These are phyloP conservation scores for Drosophila lacertosa DNA, from an alignment of 1,140 invertebrate species.

Conservation along the genomic window DNA sequence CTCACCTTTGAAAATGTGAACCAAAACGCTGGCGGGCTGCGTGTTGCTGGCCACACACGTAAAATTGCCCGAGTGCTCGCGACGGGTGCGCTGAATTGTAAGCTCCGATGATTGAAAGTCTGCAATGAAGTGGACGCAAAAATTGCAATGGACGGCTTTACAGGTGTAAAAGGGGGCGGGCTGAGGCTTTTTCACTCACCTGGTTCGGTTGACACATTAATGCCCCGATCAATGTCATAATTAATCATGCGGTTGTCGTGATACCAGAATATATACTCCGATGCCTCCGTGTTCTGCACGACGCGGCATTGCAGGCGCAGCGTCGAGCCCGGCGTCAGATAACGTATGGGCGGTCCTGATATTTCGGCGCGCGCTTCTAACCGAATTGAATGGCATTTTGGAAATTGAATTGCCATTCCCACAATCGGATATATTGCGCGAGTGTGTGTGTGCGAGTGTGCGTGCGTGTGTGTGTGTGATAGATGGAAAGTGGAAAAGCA, in stretches of 20 bases:
- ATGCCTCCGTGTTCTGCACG: conserved; percentile 91
- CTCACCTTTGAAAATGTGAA: conserved; percentile 94
- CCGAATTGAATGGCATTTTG: conserved; percentile 64
- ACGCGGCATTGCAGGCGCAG: conserved; percentile 91
- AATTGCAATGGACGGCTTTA: conserved; percentile 31
- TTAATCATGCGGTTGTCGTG: conserved; percentile 95
- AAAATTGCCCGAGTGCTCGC: conserved; percentile 93
- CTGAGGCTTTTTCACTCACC: conserved; percentile 57
- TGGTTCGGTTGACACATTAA: conserved; percentile 90
- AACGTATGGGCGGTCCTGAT: conserved; percentile 92
- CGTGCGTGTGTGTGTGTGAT: neutral
- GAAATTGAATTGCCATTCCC: conserved; percentile 48
- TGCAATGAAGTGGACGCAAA: conserved; percentile 59
- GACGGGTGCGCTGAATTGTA: conserved; percentile 88
- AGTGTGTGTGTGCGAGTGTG: neutral
- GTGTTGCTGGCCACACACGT: conserved; percentile 94
- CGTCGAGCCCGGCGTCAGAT: conserved; percentile 93
- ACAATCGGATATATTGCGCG: conserved; percentile 28
- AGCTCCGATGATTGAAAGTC: conserved; percentile 87
- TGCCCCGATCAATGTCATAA: conserved; percentile 92
- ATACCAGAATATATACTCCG: conserved; percentile 95
- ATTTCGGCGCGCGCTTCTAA: conserved; percentile 94
- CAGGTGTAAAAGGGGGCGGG: neutral
- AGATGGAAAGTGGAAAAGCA: conserved; percentile 10
- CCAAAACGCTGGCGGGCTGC: conserved; percentile 91